phyloP scores from a whole-genome alignment of 2,797 vertebrate species.

The Salmo trutta region DNA sequence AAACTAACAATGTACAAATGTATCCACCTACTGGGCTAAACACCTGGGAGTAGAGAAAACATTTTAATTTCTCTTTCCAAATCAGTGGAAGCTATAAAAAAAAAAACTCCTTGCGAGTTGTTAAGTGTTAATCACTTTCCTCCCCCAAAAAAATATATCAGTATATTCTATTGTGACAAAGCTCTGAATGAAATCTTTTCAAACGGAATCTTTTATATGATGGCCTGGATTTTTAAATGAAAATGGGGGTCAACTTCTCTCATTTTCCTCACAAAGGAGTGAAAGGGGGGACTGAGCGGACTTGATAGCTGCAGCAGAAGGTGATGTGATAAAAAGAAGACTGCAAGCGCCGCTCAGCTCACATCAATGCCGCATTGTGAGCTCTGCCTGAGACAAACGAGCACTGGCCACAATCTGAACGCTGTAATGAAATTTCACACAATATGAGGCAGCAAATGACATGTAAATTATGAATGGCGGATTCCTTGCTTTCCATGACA shows the following conservation, averaged over 20 bases:
- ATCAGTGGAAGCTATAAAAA: slow-evolving; percentile 86
- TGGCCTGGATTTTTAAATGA: slow-evolving; percentile 93
- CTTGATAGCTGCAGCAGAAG: slow-evolving; percentile 93
- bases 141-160: slow-evolving; percentile 83
- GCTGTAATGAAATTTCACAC: slow-evolving; percentile 98
- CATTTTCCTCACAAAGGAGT: slow-evolving; percentile 93
- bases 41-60: slow-evolving; percentile 85
- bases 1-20: slow-evolving; percentile 4
- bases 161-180: slow-evolving; percentile 90
- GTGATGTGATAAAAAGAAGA: slow-evolving; percentile 90
- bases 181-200: slow-evolving; percentile 92
- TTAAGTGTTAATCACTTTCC: slow-evolving; percentile 83
- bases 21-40: slow-evolving; percentile 74
- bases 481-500: slow-evolving; percentile 95
- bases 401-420: slow-evolving; percentile 90
- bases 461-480: slow-evolving; percentile 97
- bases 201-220: slow-evolving; percentile 90
- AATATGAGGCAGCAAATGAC: slow-evolving; percentile 98
- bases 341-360: slow-evolving; percentile 76
- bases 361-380: slow-evolving; percentile 95
- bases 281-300: slow-evolving; percentile 89
- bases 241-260: slow-evolving; percentile 96
- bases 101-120: slow-evolving; percentile 76
- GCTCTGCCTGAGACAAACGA: slow-evolving; percentile 88
- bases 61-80: slow-evolving; percentile 80